These are phyloP conservation scores for Scartelaos histophorus DNA, from an alignment of 2,113 vertebrate species.

Conservation along the genomic window DNA sequence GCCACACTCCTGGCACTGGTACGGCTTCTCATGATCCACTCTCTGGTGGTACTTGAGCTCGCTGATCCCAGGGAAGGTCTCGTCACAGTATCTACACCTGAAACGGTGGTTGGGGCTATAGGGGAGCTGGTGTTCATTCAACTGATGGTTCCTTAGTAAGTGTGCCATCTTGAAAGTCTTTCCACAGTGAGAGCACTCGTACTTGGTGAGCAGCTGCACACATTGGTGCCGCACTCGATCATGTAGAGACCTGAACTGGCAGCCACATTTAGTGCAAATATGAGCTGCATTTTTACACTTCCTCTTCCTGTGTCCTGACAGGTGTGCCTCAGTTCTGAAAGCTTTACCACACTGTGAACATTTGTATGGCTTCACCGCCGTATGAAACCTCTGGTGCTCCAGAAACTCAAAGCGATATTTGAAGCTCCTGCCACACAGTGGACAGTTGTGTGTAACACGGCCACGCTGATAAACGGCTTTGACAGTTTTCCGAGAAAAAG, in stretches of 20 bases:
- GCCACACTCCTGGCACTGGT: constrained; percentile 72
- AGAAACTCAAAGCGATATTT: constrained; percentile 74
- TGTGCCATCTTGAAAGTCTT: constrained; percentile 74
- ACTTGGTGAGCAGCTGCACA: constrained; percentile 67
- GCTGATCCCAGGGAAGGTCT: constrained; percentile 69
- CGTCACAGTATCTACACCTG: constrained; percentile 70
- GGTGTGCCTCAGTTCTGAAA: constrained; percentile 68
- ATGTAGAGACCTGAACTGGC: constrained; percentile 66
- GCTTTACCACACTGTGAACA: constrained; percentile 75
- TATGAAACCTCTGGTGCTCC: constrained; percentile 74
- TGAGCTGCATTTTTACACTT: constrained; percentile 71
- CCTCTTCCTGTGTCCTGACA: constrained; percentile 67
- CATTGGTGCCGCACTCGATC: constrained; percentile 70
- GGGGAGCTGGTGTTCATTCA: constrained; percentile 72
- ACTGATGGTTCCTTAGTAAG: constrained; percentile 69
- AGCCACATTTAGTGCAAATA: constrained; percentile 71
- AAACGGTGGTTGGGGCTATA: constrained; percentile 72
- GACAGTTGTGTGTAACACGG: constrained; percentile 69
- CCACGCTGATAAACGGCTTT: constrained; percentile 55
- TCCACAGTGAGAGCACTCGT: constrained; percentile 70
- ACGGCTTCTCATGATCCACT: constrained; percentile 69
- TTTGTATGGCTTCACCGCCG: constrained; percentile 72
- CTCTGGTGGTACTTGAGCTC: constrained; percentile 72
- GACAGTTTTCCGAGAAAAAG: constrained; percentile 53
- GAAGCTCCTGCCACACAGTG: constrained; percentile 71